Conservation (phyloP, 53 echinoderm and acorn worm genomes). For the Holothuria leucospilota region DNA sequence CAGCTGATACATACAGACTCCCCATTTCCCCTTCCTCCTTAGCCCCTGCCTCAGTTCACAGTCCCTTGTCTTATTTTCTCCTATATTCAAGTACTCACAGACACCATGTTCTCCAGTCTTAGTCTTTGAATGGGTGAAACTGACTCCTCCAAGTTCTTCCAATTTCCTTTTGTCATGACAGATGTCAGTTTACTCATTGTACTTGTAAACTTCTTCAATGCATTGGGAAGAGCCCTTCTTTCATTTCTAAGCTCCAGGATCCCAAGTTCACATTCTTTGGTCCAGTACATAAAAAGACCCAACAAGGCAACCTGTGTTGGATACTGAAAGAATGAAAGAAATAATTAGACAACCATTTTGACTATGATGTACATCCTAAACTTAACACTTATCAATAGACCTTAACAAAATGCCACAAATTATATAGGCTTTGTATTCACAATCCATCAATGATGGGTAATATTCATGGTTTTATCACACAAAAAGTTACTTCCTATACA, state of each 20-base stretch:
- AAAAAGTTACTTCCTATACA: no score
- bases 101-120: slow-evolving; percentile 88
- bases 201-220: slow-evolving; percentile 88
- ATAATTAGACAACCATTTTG: background rate
- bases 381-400: background rate
- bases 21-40: no score
- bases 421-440: no score
- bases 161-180: slow-evolving; percentile 79
- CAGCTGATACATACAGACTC: no score
- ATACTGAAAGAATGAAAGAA: slow-evolving; percentile 58
- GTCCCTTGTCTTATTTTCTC: background rate
- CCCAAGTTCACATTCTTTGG: slow-evolving; percentile 96
- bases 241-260: slow-evolving; percentile 91
- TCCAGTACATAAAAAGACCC: slow-evolving; percentile 94
- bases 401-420: no score
- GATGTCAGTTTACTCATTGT: slow-evolving; percentile 74
- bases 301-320: slow-evolving; percentile 92
- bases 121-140: slow-evolving; percentile 87
- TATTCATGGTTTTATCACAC: no score
- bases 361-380: background rate
- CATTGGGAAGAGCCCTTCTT: slow-evolving; percentile 86
- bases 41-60: no score
- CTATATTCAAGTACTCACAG: slow-evolving; percentile 64
- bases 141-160: slow-evolving; percentile 89
- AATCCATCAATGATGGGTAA: no score